Evolutionary conservation across 2,113 vertebrate genomes (phyloP), one percentile per base, ranked within the genome.

Genomic region (Gallinago jamesoni): DNA sequence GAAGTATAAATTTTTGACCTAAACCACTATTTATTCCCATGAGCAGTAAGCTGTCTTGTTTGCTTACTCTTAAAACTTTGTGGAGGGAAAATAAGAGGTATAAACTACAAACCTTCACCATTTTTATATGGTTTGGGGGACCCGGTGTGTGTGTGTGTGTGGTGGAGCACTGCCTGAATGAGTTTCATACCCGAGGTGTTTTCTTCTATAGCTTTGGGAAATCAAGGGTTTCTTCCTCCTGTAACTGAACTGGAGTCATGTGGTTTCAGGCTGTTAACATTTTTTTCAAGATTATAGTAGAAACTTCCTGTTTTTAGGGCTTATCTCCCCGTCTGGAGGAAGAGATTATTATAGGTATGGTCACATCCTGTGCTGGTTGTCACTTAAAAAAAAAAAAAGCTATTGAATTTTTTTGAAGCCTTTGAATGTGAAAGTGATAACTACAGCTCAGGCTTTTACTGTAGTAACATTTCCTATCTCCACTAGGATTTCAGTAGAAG

Each of bases 251-350:
- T 91, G 75, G 47, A 81, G 24, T 53, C 14, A 9, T 53, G 86
- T 84, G 69, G 63, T 73, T 95, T 82, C 63, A 75, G 45, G 45
- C 86, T 95, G 79, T 72, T 97, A 94, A 96, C 92, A 41, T 69
- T 88, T 96, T 93, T 93, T 84, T 97, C 92, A 94, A 85, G 89
- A 93, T 96, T 95, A 73, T 79, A 91, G 89, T 60, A 94, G 84
- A 95, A 97, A 91, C 96, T 98, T 98, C 97, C 97, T 98, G 97
- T 97, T 97, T 98, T 97, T 69, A 96, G 94, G 96, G 95, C 89
- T 96, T 96, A 96, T 97, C 97, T 97, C 84, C 90, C 77, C 22
- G 91, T 97, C 97, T 94, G 97, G 92, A 94, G 96, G 95, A 91
- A 95, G 86, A 95, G 96, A 96, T 96, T 92, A 85, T 52, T 95